Evolutionary conservation across 2,797 vertebrate genomes (phyloP).

Genomic region (Halcyon chelicuti): DNA sequence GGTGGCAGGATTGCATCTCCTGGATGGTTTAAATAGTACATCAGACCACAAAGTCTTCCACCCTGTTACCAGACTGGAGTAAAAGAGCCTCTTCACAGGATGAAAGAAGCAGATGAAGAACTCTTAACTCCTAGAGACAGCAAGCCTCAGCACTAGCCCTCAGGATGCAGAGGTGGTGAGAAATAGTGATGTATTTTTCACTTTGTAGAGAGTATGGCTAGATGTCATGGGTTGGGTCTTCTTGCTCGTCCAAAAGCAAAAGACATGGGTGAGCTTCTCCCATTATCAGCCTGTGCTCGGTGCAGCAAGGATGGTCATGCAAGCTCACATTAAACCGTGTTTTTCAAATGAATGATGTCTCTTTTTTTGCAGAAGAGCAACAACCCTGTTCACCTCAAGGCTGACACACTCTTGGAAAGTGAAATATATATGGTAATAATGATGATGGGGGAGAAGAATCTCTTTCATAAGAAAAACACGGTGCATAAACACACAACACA

Average conservation of each 20-base stretch:
- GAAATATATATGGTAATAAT: constrained; percentile 14
- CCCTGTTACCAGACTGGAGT: not conserved
- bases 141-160: not conserved
- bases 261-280: not conserved
- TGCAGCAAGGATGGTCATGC: not conserved
- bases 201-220: not conserved
- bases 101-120: not conserved
- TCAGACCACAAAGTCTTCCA: not conserved
- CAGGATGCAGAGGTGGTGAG: not conserved
- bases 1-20: not conserved
- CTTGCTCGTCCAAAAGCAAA: not conserved
- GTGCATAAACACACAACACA: not conserved
- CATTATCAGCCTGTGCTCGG: accelerated
- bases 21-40: not conserved
- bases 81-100: not conserved
- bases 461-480: not conserved
- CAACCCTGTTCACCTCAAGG: not conserved
- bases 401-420: constrained; percentile 3
- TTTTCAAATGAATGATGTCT: not conserved
- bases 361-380: not conserved
- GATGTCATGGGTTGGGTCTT: not conserved
- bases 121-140: not conserved
- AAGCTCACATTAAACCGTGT: not conserved
- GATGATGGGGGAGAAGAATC: not conserved
- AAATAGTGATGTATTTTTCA: not conserved